Evolutionary conservation across 2,888 invertebrate species (phyloP).

Genomic region (Diarsia dahlii): DNA sequence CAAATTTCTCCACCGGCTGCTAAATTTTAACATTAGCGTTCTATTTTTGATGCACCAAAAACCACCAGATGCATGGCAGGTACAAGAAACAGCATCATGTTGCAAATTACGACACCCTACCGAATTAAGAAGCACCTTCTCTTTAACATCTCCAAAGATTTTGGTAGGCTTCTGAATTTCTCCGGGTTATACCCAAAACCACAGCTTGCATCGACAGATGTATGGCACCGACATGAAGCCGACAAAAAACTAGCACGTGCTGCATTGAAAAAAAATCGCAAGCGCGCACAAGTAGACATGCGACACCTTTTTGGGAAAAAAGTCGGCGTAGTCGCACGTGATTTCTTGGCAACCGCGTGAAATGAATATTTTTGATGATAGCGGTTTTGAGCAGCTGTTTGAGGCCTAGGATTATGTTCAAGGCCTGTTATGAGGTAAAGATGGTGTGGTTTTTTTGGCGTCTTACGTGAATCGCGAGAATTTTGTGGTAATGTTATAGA

Average conservation of each 20-base stretch:
- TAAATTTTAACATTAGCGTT: conserved; percentile 71
- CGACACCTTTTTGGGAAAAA: conserved; percentile 79
- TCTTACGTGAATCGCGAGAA: conserved; percentile 6
- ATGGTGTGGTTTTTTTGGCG: conserved; percentile 7
- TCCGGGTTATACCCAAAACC: conserved; percentile 79
- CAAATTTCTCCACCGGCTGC: conserved; percentile 69
- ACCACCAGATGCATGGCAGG: conserved; percentile 89
- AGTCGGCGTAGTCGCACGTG: conserved; percentile 75
- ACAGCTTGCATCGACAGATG: conserved; percentile 89
- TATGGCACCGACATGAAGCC: conserved; percentile 84
- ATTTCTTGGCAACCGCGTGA: conserved; percentile 81
- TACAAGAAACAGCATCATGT: conserved; percentile 86
- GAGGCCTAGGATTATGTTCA: conserved; percentile 45
- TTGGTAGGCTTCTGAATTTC: conserved; percentile 63
- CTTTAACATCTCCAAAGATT: neutral
- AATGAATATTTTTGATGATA: conserved; percentile 79
- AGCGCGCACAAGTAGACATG: conserved; percentile 89
- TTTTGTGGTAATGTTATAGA: conserved; percentile 5
- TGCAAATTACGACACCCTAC: conserved; percentile 82
- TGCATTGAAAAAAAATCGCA: conserved; percentile 84
- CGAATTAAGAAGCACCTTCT: conserved; percentile 63
- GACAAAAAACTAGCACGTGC: conserved; percentile 88
- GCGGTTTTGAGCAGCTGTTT: conserved; percentile 72
- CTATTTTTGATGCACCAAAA: conserved; percentile 86
- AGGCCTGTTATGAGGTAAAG: conserved; percentile 21